These are phyloP conservation scores for Eulithis testata DNA, from an alignment of 2,888 invertebrate species.

Conservation along the genomic window DNA sequence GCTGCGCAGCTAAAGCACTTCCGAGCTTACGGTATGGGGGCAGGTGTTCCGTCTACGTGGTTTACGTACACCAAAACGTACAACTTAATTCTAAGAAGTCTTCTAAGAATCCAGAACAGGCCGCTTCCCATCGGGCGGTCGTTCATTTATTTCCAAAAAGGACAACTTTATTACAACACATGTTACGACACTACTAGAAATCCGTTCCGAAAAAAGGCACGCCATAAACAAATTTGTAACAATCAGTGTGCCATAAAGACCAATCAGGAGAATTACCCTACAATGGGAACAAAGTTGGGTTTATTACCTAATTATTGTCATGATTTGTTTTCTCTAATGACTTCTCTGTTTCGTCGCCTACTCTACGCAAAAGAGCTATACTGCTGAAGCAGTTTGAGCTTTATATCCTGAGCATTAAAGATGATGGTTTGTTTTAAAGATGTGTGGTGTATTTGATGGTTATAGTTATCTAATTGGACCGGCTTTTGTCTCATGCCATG, in stretches of 20 bases:
- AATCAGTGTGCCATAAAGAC: slow-evolving; percentile 72
- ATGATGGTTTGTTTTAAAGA: slow-evolving; percentile 9
- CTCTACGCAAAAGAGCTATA: slow-evolving; percentile 30
- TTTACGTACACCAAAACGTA: not conserved
- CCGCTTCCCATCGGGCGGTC: slow-evolving; percentile 5
- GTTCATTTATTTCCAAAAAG: slow-evolving; percentile 3
- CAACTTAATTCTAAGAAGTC: not conserved
- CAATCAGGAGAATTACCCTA: slow-evolving; percentile 72
- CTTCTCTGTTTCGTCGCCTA: slow-evolving; percentile 62
- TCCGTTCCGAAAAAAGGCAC: slow-evolving; percentile 33
- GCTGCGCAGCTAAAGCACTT: too few relatives aligned
- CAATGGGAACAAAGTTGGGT: slow-evolving; percentile 70
- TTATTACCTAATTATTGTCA: slow-evolving; percentile 78
- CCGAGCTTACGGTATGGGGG: too few relatives aligned
- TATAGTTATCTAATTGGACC: slow-evolving; percentile 70
- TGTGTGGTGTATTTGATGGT: slow-evolving; percentile 62
- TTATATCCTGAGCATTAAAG: slow-evolving; percentile 32
- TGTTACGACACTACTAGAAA: slow-evolving; percentile 36
- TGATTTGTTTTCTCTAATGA: slow-evolving; percentile 82
- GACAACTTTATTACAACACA: slow-evolving; percentile 18
- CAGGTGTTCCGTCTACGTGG: too few relatives aligned
- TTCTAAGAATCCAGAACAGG: not conserved
- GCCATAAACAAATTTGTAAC: slow-evolving; percentile 80
- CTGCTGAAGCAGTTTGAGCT: slow-evolving; percentile 37
- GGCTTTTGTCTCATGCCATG: slow-evolving; percentile 56